Conservation (phyloP, 2,888 invertebrate genomes). For the Axea sp. region DNA sequence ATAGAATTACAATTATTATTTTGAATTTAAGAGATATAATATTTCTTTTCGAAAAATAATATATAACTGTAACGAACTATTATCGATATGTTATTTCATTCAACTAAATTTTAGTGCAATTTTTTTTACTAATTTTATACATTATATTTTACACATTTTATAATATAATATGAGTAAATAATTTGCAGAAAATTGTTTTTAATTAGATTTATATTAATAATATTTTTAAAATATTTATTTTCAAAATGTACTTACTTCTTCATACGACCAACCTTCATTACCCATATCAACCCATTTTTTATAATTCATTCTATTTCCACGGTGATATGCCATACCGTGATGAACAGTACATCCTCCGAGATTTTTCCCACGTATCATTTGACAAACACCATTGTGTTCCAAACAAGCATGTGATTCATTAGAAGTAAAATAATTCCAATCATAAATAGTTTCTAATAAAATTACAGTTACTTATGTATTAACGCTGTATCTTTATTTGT, state of each 20-base stretch:
- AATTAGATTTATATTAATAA: too few relatives aligned
- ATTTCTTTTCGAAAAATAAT: too few relatives aligned
- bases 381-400: constrained; percentile 80
- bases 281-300: constrained; percentile 87
- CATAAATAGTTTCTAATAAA: constrained; percentile 80
- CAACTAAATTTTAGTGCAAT: too few relatives aligned
- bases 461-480: constrained; percentile 1
- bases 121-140: too few relatives aligned
- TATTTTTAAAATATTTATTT: too few relatives aligned
- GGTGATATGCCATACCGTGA: constrained; percentile 92
- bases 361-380: constrained; percentile 86
- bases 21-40: too few relatives aligned
- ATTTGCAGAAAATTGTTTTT: too few relatives aligned
- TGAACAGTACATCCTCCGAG: constrained; percentile 86
- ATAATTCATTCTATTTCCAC: constrained; percentile 87
- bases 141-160: too few relatives aligned
- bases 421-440: constrained; percentile 85
- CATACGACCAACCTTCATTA: constrained; percentile 87
- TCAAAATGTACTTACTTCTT: constrained; percentile 81
- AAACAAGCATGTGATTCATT: constrained; percentile 83
- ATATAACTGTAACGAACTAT: too few relatives aligned
- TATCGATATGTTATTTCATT: too few relatives aligned
- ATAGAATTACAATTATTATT: too few relatives aligned
- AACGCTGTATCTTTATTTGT: background rate
- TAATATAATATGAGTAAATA: too few relatives aligned